phyloP scores from a whole-genome alignment of 2,888 invertebrate genomes.

The Mesochorus sp. region DNA sequence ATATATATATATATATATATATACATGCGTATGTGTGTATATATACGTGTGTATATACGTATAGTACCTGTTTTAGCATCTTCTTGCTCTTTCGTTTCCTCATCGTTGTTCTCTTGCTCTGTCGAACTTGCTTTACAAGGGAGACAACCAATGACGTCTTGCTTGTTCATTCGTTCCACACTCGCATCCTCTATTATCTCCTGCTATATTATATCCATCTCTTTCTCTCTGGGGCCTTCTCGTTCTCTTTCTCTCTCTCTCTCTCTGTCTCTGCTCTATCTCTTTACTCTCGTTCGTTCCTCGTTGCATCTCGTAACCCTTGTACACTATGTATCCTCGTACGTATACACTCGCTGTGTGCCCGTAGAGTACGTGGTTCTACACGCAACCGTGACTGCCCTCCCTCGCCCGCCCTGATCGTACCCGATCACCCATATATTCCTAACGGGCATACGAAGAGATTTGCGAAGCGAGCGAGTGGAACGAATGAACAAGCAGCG shows the following conservation, averaged over 20 bases:
- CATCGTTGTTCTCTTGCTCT: conserved; percentile 49
- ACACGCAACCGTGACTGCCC: conserved; percentile 69
- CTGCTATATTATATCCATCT: conserved; percentile 15
- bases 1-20: background rate
- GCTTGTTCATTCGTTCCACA: conserved; percentile 10
- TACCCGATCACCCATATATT: conserved; percentile 68
- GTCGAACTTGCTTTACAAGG: conserved; percentile 14
- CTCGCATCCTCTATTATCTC: conserved; percentile 11
- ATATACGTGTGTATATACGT: background rate
- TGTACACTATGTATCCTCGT: conserved; percentile 33
- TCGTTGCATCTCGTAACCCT: conserved; percentile 20
- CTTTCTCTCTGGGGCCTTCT: conserved; percentile 16
- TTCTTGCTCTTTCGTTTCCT: conserved; percentile 18
- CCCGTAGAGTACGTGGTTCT: conserved; percentile 68
- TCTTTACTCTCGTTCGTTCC: conserved; percentile 22
- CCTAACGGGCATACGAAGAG: conserved; percentile 63
- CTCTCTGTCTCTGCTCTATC: background rate
- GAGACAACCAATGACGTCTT: conserved; percentile 29
- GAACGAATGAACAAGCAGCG: conserved; percentile 36
- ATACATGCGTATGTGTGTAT: background rate
- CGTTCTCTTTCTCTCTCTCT: conserved; percentile 51
- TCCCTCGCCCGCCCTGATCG: conserved; percentile 41
- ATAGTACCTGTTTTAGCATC: background rate
- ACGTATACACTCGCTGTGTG: conserved; percentile 42
- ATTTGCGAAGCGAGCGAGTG: conserved; percentile 49